These are phyloP conservation scores for Oryzias celebensis DNA, from an alignment of 2,113 vertebrate genomes.

Conservation along the genomic window DNA sequence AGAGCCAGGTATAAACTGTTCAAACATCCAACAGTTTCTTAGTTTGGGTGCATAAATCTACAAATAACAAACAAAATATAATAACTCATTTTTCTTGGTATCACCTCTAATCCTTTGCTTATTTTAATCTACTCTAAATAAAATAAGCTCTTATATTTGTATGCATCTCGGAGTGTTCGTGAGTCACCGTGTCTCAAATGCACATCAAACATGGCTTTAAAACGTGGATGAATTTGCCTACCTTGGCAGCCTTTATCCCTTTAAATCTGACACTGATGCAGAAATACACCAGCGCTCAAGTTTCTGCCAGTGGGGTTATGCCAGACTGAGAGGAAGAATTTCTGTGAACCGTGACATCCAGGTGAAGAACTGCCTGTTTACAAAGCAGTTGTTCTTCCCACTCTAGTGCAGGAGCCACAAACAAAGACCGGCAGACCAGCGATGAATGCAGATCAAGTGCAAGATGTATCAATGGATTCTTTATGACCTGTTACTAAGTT, in stretches of 20 bases:
- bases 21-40: conserved; percentile 40
- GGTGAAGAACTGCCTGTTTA: conserved; percentile 68
- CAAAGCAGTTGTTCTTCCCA: conserved; percentile 65
- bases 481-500: neutral
- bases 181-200: conserved; percentile 28
- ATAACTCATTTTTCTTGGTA: conserved; percentile 38
- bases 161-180: neutral
- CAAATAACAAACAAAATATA: conserved; percentile 46
- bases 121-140: conserved; percentile 41
- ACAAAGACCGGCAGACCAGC: conserved; percentile 36
- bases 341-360: conserved; percentile 69
- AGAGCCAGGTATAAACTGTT: conserved; percentile 37
- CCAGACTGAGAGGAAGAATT: conserved; percentile 55
- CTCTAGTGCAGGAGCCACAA: conserved; percentile 44
- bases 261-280: conserved; percentile 61
- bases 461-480: neutral
- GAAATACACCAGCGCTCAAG: conserved; percentile 58
- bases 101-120: conserved; percentile 55
- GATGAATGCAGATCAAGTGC: conserved; percentile 20
- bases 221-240: conserved; percentile 49
- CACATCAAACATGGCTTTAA: conserved; percentile 39
- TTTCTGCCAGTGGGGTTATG: conserved; percentile 56
- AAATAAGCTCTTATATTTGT: conserved; percentile 14
- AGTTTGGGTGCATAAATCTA: conserved; percentile 34
- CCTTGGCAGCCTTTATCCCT: conserved; percentile 64